Evolutionary conservation across 2,113 vertebrate species (phyloP).

Genomic region (Dunckerocampus dactyliophorus): DNA sequence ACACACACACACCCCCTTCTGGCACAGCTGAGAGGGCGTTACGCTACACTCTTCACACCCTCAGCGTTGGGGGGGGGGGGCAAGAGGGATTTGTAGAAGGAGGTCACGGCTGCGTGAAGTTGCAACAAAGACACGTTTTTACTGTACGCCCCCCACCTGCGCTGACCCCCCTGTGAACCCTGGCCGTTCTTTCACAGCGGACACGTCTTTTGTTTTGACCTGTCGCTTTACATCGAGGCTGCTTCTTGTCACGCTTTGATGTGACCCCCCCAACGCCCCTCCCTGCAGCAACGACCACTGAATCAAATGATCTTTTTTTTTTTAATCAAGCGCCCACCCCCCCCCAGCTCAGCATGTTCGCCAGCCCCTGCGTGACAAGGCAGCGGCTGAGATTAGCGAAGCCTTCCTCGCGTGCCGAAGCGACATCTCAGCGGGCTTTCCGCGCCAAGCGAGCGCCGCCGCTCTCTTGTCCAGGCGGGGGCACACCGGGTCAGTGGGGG

Average conservation of each 20-base stretch:
- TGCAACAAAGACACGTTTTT: slow-evolving; percentile 57
- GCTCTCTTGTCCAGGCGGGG: slow-evolving; percentile 58
- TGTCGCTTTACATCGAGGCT: slow-evolving; percentile 33
- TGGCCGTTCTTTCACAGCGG: slow-evolving; percentile 6
- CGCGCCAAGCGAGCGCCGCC: slow-evolving; percentile 9
- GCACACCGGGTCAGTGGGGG: slow-evolving; percentile 39
- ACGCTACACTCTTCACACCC: slow-evolving; percentile 51
- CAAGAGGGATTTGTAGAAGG: slow-evolving; percentile 40
- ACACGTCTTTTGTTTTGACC: slow-evolving; percentile 34
- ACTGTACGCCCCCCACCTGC: slow-evolving; percentile 16
- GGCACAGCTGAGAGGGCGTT: slow-evolving; percentile 26
- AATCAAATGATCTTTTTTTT: slow-evolving; percentile 39
- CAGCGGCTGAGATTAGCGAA: slow-evolving; percentile 45
- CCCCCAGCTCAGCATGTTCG: neutral
- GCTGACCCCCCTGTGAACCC: slow-evolving; percentile 51
- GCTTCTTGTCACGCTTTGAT: slow-evolving; percentile 49
- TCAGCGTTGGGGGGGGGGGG: slow-evolving; percentile 5
- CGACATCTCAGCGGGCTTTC: slow-evolving; percentile 46
- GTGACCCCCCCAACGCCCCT: slow-evolving; percentile 37
- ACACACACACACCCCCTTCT: no score
- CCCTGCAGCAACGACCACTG: slow-evolving; percentile 29
- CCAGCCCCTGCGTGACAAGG: slow-evolving; percentile 54
- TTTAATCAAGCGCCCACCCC: no score
- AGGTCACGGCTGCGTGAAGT: slow-evolving; percentile 58
- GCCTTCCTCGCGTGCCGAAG: slow-evolving; percentile 51